These are phyloP conservation scores for Urechis unicinctus DNA, from an alignment of 2,888 invertebrate species.

Conservation along the genomic window DNA sequence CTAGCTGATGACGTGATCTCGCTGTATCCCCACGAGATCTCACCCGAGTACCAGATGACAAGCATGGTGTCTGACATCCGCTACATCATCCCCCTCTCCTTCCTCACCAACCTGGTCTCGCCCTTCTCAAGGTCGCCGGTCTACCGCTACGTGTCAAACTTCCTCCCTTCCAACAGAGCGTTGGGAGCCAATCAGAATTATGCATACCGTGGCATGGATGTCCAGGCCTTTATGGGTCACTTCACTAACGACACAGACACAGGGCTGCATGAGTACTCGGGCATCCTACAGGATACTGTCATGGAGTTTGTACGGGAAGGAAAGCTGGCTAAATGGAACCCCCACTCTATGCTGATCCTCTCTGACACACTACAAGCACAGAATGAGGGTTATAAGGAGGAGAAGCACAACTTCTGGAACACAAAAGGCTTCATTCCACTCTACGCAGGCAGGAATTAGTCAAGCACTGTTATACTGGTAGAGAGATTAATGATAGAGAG, in stretches of 20 bases:
- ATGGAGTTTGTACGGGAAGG: no score
- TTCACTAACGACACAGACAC: background rate
- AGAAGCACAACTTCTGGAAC: no score
- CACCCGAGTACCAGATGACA: conserved; percentile 31
- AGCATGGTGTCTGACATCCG: conserved; percentile 38
- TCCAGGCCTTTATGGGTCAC: conserved; percentile 13
- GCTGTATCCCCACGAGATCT: conserved; percentile 7
- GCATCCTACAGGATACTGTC: no score
- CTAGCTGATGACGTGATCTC: background rate
- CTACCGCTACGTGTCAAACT: conserved; percentile 10
- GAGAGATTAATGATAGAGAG: no score
- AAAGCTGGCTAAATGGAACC: no score
- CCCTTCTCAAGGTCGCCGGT: conserved; percentile 8
- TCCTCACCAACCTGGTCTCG: conserved; percentile 5
- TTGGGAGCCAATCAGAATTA: conserved; percentile 6
- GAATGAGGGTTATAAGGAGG: no score
- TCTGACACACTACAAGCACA: no score
- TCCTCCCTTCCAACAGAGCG: background rate
- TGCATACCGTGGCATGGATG: conserved; percentile 15
- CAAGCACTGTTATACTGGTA: no score
- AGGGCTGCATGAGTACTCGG: no score
- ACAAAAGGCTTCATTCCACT: no score
- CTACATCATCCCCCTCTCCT: conserved; percentile 31
- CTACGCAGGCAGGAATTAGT: no score
- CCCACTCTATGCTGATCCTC: no score